A percentile compares a stretch with the other conserved stretches of the same genome.
Evolutionary conservation across 2,113 vertebrate genomes (phyloP).

Genomic region (Clarias batrachus): DNA sequence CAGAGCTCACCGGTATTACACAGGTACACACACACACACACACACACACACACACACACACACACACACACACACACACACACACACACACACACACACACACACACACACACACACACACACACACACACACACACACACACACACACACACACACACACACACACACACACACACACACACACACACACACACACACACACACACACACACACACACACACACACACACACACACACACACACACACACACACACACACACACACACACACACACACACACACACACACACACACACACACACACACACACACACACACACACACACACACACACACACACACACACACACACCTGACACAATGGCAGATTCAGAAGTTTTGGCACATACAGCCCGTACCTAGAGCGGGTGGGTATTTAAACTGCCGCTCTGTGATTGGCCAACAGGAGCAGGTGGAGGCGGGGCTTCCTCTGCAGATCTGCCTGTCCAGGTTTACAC

Average conservation of each 20-base stretch:
- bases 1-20: slow-evolving; percentile 87
- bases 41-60: neutral
- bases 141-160: neutral
- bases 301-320: neutral
- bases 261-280: neutral
- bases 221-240: neutral
- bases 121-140: neutral
- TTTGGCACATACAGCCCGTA: neutral
- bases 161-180: neutral
- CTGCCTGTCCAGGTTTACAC: slow-evolving; percentile 86
- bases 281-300: neutral
- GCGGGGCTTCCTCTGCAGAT: slow-evolving; percentile 85
- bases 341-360: neutral
- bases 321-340: neutral
- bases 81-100: neutral
- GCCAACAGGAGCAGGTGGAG: slow-evolving; percentile 82
- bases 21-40: slow-evolving; percentile 69
- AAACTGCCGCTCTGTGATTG: slow-evolving; percentile 6
- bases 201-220: neutral
- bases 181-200: neutral
- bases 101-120: neutral
- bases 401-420: neutral
- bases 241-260: neutral
- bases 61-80: neutral
- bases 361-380: neutral